Base-by-base conservation (phyloP, 1,140 invertebrate species). In the Rhyacophila brunnea region DNA sequence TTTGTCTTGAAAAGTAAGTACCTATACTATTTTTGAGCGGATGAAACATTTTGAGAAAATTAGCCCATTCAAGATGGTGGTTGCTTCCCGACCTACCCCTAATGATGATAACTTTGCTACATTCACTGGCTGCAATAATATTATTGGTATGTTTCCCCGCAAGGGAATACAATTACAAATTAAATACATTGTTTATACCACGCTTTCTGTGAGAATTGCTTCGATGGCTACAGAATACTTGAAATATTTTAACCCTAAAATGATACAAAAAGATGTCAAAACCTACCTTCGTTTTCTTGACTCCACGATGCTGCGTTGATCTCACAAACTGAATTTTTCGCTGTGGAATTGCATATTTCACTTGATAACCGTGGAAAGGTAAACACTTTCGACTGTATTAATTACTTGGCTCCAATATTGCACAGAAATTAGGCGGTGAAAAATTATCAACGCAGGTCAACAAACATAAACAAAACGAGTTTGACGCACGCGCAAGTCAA, bases 381-480 rank as follows among this genome's bases (percentile, higher is more conserved):
- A 28, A 35, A 44, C 47, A 23, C 3, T 13, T 28, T 48, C 43
- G 9, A 17, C 7, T n/a, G 13, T 13, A 43, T 9, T n/a, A 18
- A 17, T 9, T 19, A 9, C 15, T 57, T 58, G 17, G 19, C 23
- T 28, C 3, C 40, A 58, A 36, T 49, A 50, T 43, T 20, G 34
- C 18, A 28, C 42, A 43, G 48, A 34, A 50, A 45, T 58, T 44
- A 50, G 55, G 44, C 55, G 46, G 55, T 36, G 35, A 44, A 43
- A 50, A 34, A 10, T 43, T 19, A 55, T 53, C 20, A 54, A 43
- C 45, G 45, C 54, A 35, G 20, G 46, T 32, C 49, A 51, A 17
- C 57, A 50, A 54, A 64, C 55, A 64, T 64, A 64, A 64, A 64
- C 62, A 64, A 64, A 64, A 64, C 62, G 62, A 64, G 32, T 36